Conservation (phyloP, 2,113 vertebrate genomes). For the Pollachius pollachius region DNA sequence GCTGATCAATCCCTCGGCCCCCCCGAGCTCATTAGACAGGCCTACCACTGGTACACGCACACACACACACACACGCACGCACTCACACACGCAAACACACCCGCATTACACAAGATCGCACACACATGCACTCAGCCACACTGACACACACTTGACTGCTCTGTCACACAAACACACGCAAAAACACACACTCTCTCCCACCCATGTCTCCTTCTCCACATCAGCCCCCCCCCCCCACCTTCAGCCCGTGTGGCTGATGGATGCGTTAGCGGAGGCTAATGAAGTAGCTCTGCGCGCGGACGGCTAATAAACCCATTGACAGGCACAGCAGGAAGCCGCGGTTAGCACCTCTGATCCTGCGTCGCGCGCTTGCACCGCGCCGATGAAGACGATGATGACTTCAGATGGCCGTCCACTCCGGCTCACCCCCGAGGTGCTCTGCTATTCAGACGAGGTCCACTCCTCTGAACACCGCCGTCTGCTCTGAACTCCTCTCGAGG, state of each 20-base stretch:
- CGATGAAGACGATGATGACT: constrained; percentile 30
- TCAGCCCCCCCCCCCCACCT: neutral
- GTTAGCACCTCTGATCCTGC: constrained; percentile 50
- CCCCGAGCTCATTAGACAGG: neutral
- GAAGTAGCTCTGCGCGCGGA: constrained; percentile 37
- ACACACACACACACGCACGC: neutral
- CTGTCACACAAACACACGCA: too few species aligned
- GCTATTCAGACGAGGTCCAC: too few species aligned
- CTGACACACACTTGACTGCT: constrained; percentile 1
- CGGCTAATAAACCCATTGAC: constrained; percentile 51
- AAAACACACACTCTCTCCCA: constrained; percentile 16
- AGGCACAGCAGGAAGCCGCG: constrained; percentile 42
- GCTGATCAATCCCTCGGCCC: neutral
- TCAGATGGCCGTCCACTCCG: constrained; percentile 14
- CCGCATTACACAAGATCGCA: neutral
- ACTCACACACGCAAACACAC: constrained; percentile 4
- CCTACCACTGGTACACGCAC: neutral
- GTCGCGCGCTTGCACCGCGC: neutral
- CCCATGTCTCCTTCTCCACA: neutral
- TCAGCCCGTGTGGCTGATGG: constrained; percentile 26
- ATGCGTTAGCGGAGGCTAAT: constrained; percentile 54
- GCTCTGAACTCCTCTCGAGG: too few species aligned
- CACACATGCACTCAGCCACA: constrained; percentile 1
- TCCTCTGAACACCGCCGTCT: too few species aligned
- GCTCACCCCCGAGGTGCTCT: neutral